These are phyloP conservation scores for Leptura quadrifasciata DNA, from an alignment of 2,888 invertebrate species.

Conservation along the genomic window DNA sequence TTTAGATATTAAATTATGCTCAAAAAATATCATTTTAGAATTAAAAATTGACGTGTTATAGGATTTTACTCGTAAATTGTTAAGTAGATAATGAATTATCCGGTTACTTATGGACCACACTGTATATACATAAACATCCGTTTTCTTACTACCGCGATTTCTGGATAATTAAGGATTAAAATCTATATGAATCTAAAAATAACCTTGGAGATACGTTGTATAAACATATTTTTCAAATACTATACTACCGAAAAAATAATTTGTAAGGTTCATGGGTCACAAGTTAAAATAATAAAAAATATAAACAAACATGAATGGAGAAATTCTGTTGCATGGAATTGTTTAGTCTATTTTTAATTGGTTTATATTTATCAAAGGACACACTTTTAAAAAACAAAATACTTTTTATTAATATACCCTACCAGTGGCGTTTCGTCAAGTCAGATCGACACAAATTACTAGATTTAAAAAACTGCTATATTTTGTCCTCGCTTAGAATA, in stretches of 20 bases:
- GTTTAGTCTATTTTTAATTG: slow-evolving; percentile 41
- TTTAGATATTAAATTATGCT: too few relatives aligned
- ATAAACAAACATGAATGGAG: slow-evolving; percentile 33
- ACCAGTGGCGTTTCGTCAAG: not conserved
- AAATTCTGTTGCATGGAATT: slow-evolving; percentile 26
- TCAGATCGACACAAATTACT: not conserved
- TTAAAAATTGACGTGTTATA: too few relatives aligned
- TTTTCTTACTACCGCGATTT: not conserved
- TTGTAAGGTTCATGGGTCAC: slow-evolving; percentile 29
- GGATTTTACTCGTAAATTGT: too few relatives aligned
- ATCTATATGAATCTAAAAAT: slow-evolving; percentile 20
- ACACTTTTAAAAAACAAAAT: slow-evolving; percentile 14
- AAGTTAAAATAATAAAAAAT: slow-evolving; percentile 40
- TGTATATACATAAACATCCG: too few relatives aligned
- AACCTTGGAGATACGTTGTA: not conserved
- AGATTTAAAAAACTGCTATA: too few relatives aligned
- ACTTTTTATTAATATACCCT: slow-evolving; percentile 19
- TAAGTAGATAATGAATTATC: too few relatives aligned
- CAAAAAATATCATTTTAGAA: too few relatives aligned
- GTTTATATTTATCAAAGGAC: slow-evolving; percentile 22
- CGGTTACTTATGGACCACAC: too few relatives aligned
- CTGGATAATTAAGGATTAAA: not conserved
- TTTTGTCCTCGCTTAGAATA: too few relatives aligned
- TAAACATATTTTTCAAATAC: slow-evolving; percentile 34
- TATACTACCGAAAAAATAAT: slow-evolving; percentile 27